Conservation (phyloP, 1,140 invertebrate species). For the Drosophila ogumai region DNA sequence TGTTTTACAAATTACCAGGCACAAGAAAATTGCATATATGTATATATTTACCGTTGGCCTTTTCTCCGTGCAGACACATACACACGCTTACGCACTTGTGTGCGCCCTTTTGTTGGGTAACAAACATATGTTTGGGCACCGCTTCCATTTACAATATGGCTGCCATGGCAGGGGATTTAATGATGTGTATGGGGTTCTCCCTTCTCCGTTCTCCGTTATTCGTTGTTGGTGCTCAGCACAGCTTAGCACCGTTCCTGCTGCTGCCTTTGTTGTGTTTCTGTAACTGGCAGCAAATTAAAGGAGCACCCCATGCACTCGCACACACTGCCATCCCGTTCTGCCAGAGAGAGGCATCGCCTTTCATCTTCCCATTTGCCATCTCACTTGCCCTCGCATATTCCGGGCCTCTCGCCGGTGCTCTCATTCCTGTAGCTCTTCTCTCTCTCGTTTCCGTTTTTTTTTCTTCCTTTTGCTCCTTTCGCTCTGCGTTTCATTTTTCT, state of each 20-base stretch:
- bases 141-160: constrained; percentile 75
- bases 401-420: constrained; percentile 1
- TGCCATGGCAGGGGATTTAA: constrained; percentile 32
- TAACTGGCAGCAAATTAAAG: constrained; percentile 63
- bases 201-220: neutral
- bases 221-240: neutral
- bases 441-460: constrained; percentile 1
- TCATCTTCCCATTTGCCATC: constrained; percentile 37
- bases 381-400: constrained; percentile 11
- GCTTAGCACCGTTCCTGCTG: constrained; percentile 2
- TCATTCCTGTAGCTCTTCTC: neutral
- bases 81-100: neutral
- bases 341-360: constrained; percentile 10
- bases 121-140: constrained; percentile 74
- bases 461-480: neutral
- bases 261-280: constrained; percentile 18
- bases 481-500: constrained; percentile 9
- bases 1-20: too few relatives aligned
- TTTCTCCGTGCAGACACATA: too few relatives aligned
- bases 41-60: too few relatives aligned
- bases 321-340: constrained; percentile 17
- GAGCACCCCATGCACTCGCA: constrained; percentile 13
- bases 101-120: constrained; percentile 48
- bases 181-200: constrained; percentile 9
- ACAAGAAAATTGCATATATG: too few relatives aligned